Evolutionary conservation across 2,888 invertebrate genomes (phyloP).

Genomic region (Zhuqinia jingwanae): DNA sequence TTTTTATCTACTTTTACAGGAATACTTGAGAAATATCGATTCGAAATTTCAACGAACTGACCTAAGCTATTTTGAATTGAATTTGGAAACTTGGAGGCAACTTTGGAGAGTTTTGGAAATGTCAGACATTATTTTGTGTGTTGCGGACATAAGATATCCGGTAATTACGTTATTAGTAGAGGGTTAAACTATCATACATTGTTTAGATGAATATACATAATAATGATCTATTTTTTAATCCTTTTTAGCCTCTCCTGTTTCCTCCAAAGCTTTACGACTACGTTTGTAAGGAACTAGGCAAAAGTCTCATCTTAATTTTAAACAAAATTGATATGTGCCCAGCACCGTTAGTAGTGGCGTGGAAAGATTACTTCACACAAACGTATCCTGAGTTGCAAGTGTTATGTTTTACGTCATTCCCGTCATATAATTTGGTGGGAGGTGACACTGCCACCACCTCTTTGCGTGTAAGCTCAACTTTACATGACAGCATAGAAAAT

Average conservation of each 20-base stretch:
- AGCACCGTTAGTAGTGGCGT: constrained; percentile 90
- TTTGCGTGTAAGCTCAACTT: not conserved
- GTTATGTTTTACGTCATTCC: constrained; percentile 92
- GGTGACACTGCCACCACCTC: constrained; percentile 79
- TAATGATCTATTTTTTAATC: constrained; percentile 44
- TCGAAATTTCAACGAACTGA: constrained; percentile 84
- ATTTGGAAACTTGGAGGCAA: constrained; percentile 98
- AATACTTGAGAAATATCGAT: constrained; percentile 88
- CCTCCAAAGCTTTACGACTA: constrained; percentile 93
- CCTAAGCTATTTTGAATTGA: constrained; percentile 94
- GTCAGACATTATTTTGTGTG: constrained; percentile 93
- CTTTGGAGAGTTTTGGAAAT: constrained; percentile 97
- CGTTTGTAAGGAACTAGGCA: constrained; percentile 87
- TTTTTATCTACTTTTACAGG: too few relatives aligned
- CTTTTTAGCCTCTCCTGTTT: constrained; percentile 85
- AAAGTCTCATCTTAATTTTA: constrained; percentile 92
- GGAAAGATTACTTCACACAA: constrained; percentile 89
- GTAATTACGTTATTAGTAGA: not conserved
- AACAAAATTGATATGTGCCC: constrained; percentile 97
- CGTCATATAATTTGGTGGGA: constrained; percentile 86
- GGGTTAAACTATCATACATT: not conserved
- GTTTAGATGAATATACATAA: not conserved
- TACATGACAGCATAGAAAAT: too few relatives aligned
- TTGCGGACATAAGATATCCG: constrained; percentile 95
- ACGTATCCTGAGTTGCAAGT: constrained; percentile 88